A percentile compares a stretch with the other conserved stretches of the same genome.
Evolutionary conservation across 2,113 vertebrate genomes (phyloP).

Genomic region (Ictalurus punctatus): DNA sequence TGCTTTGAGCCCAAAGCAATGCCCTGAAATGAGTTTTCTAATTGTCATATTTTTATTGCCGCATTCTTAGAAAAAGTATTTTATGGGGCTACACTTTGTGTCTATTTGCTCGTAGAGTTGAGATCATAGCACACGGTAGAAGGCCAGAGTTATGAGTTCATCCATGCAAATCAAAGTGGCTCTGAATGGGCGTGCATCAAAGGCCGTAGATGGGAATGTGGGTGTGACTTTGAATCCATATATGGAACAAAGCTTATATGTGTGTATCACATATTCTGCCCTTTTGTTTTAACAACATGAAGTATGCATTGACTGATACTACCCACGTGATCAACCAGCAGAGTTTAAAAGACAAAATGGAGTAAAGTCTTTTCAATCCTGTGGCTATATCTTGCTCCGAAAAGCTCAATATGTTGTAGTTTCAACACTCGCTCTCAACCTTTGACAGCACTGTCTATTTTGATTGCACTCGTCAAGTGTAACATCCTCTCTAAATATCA

Average conservation of each 20-base stretch:
- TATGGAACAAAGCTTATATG: background rate
- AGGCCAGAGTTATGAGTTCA: background rate
- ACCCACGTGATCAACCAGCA: background rate
- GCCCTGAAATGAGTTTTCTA: background rate
- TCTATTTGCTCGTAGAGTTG: background rate
- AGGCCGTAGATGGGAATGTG: background rate
- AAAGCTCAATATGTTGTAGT: background rate
- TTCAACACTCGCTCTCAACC: background rate
- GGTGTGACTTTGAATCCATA: background rate
- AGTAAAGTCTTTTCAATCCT: background rate
- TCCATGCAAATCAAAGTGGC: background rate
- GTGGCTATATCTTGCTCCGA: background rate
- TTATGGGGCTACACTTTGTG: background rate
- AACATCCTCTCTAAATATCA: background rate
- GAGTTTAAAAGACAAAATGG: background rate
- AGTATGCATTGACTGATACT: background rate
- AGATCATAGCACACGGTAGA: background rate
- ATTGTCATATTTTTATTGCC: background rate
- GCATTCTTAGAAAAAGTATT: too few species aligned
- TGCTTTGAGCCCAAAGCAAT: background rate
- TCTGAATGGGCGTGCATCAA: background rate
- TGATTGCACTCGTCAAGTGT: background rate
- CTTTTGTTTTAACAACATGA: background rate
- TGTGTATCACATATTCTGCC: background rate
- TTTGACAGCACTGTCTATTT: background rate